Evolutionary conservation across 2,888 invertebrate species (phyloP), one percentile per base, ranked within the genome.

Genomic region (Julus scandinavius): DNA sequence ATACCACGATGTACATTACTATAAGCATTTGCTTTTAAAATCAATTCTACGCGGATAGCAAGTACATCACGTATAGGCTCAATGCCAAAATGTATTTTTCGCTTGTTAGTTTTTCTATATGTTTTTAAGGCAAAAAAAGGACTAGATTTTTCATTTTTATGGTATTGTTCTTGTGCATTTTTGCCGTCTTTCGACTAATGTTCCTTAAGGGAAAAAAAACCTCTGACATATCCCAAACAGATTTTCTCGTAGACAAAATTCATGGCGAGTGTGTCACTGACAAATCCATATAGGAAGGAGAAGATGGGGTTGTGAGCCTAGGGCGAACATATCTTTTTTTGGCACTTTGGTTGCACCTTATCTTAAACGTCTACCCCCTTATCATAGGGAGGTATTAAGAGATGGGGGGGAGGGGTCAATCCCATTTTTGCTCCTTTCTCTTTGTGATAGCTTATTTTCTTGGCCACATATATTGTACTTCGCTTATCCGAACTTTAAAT

Each of bases 321-420:
- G n/a, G n/a, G 58, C 13, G 58, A 63, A 63, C 72, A 9, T 63
- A 63, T 63, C 63, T 63, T 72, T 72, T 63, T 72, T 72, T 29
- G 72, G 72, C 72, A 72, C 72, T 63, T 72, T n/a, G 72, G 72
- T 72, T 72, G 20, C 29, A 29, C 72, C 72, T 72, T 72, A 72
- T 72, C 72, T 72, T 72, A 72, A 72, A 72, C 29, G 72, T 9
- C 11, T 29, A 13, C 6, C 29, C 72, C 29, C 72, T 72, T 72
- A 72, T 72, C 72, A 11, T 29, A 29, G 72, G 63, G 72, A 72
- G 29, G 72, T 29, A 72, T 29, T 29, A 29, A 29, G 72, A 29
- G 72, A 72, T 29, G 45, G 45, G 45, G 29, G 29, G 72, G 45
- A 2, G 45, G 29, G 29, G 72, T 72, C 29, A 29, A 72, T 72